phyloP scores from a whole-genome alignment of 1,140 invertebrate species.

The Hermetia illucens region DNA sequence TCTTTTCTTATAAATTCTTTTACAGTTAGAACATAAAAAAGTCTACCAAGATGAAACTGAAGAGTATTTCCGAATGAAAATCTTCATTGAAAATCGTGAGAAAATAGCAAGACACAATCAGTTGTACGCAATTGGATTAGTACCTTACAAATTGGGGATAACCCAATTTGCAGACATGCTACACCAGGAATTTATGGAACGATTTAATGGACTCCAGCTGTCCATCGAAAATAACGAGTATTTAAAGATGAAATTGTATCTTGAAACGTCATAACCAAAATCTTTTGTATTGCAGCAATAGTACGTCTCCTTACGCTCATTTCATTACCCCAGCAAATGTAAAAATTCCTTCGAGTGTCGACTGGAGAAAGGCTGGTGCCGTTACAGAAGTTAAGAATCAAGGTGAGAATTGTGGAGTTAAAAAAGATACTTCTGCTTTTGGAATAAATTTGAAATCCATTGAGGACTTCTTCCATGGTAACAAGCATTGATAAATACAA shows the following conservation, averaged over 20 bases:
- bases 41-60: constrained; percentile 40
- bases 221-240: too few species aligned
- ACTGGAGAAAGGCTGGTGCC: constrained; percentile 44
- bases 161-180: constrained; percentile 58
- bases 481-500: too few species aligned
- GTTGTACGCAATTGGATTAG: constrained; percentile 36
- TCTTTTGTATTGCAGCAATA: too few species aligned
- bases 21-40: constrained; percentile 39
- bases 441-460: too few species aligned
- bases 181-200: constrained; percentile 47
- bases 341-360: constrained; percentile 27
- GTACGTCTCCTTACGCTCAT: too few species aligned
- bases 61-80: constrained; percentile 51
- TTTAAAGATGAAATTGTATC: too few species aligned
- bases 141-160: constrained; percentile 40
- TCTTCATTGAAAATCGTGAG: constrained; percentile 53
- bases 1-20: too few species aligned
- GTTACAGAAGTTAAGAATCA: constrained; percentile 51
- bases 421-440: too few species aligned
- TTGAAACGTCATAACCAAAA: too few species aligned
- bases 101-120: constrained; percentile 56
- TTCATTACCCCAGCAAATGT: constrained; percentile 44
- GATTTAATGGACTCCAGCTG: constrained; percentile 66
- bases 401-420: too few species aligned
- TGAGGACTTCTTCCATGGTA: too few species aligned